phyloP scores from a whole-genome alignment of 2,797 vertebrate species.

The Onychomys arenicola region DNA sequence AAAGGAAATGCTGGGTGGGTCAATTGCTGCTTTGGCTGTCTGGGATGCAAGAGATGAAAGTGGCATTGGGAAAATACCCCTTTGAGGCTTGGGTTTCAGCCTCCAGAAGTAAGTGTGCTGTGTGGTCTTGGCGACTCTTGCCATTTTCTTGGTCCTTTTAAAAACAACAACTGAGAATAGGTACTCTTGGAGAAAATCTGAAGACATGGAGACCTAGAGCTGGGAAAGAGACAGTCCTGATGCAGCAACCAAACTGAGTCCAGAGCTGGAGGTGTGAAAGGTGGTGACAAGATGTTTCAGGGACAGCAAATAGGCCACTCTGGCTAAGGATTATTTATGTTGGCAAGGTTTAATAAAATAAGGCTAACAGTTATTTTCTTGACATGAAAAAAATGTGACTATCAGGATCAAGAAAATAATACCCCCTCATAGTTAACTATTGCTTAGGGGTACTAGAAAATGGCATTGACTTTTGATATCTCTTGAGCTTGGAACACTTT shows the following conservation, averaged over 20 bases:
- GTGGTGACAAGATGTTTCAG: background rate
- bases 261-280: background rate
- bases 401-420: background rate
- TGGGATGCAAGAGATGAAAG: background rate
- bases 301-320: constrained; percentile 6
- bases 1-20: background rate
- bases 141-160: background rate
- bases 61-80: background rate
- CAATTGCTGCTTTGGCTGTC: background rate
- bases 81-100: background rate
- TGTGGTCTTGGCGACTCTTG: background rate
- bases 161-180: constrained; percentile 18
- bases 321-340: constrained; percentile 50
- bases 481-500: background rate
- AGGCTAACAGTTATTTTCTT: constrained; percentile 51
- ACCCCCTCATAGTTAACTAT: background rate
- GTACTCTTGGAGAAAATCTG: constrained; percentile 27
- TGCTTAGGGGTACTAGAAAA: background rate
- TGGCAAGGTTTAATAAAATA: constrained; percentile 60
- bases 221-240: background rate
- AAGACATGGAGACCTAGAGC: background rate
- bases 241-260: background rate
- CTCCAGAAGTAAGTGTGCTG: background rate
- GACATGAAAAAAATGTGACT: constrained; percentile 25
- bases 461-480: background rate